Conservation (phyloP, 2,888 invertebrate species). For the Drosophila paucipuncta region DNA sequence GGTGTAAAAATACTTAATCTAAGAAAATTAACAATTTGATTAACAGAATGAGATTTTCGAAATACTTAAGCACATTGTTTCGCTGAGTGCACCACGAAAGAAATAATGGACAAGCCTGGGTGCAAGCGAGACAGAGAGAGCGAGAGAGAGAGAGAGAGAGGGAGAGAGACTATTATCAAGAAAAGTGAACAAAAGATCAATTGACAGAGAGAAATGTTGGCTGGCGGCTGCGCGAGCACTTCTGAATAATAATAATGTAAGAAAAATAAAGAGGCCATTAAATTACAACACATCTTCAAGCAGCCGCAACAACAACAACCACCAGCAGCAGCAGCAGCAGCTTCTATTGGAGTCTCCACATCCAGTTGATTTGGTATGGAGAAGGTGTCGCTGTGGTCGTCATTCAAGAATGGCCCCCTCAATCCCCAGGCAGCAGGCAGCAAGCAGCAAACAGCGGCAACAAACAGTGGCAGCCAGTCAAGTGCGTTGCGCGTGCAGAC, state of each 20-base stretch:
- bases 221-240: constrained; percentile 64
- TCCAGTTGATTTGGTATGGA: constrained; percentile 68
- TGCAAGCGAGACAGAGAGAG: constrained; percentile 15
- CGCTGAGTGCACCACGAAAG: neutral
- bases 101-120: constrained; percentile 28
- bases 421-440: constrained; percentile 21
- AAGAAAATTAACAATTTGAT: neutral
- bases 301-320: constrained; percentile 20
- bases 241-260: constrained; percentile 67
- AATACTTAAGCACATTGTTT: neutral
- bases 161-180: constrained; percentile 69
- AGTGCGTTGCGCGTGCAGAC: constrained; percentile 74
- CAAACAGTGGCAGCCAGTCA: constrained; percentile 44
- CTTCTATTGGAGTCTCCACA: constrained; percentile 66
- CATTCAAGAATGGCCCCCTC: constrained; percentile 56
- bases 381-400: constrained; percentile 68
- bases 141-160: constrained; percentile 21
- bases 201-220: constrained; percentile 76
- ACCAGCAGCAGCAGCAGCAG: constrained; percentile 48
- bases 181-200: constrained; percentile 82
- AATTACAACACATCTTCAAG: constrained; percentile 66
- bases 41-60: neutral
- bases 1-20: neutral
- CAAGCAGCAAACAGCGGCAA: constrained; percentile 36
- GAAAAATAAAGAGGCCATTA: constrained; percentile 65